Evolutionary conservation across 2,888 invertebrate species (phyloP), one percentile per base, ranked within the genome.

Genomic region (Cactoblastis cactorum): DNA sequence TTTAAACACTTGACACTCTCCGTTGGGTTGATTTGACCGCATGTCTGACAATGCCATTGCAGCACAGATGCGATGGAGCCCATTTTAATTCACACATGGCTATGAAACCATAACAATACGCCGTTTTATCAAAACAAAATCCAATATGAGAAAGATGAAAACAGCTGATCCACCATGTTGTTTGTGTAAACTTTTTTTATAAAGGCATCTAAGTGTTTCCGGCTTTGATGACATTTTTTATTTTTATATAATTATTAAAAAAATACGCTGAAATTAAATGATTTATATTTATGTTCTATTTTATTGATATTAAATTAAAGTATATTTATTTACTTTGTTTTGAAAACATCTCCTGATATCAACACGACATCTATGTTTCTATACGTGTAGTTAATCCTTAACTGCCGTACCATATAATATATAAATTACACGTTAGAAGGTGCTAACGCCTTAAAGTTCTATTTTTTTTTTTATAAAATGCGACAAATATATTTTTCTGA

Each of bases 41-140:
- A 96, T 87, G 93, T 92, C 84, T 93, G 93, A 92, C 96, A 96
- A 91, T 95, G 95, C 96, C 96, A 97, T 91, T 96, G 96, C 85
- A 96, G 93, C 91, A 96, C 96, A 84, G 96, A 96, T 90, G 96
- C 96, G 91, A 96, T 96, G 84, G 96, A 96, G 90, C 96, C 96
- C 96, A 96, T 96, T 87, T 86, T 89, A 90, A 83, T 86, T 84
- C 83, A 88, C 82, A 82, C 90, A 90, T 90, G 90, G 89, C 88
- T 90, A 90, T 75, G 77, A 75, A 72, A 88, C 88, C 89, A 88
- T 87, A 80, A 79, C 83, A 85, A 74, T 69, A 69, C 83, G 68
- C 76, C 78, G 76, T 83, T 86, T 82, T 82, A 79, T 60, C 65
- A 77, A 83, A 88, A 86, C 69, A 83, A 83, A 79, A 79, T 74